Evolutionary conservation across 2,113 vertebrate species (phyloP), one percentile per base, ranked within the genome.

Genomic region (Mus spicilegus): DNA sequence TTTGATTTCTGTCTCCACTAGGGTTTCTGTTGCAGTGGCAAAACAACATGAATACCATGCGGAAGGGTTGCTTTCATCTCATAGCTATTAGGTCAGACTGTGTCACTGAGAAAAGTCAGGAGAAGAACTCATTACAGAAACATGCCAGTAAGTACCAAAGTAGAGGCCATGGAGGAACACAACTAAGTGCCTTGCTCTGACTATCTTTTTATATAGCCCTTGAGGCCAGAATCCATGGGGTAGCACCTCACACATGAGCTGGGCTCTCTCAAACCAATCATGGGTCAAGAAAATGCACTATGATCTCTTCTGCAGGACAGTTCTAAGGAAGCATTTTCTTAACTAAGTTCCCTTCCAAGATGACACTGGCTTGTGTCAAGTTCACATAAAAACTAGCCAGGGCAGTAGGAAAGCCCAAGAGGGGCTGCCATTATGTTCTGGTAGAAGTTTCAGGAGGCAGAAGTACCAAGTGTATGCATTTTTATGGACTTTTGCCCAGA

Each of bases 171-270:
- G 7, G 17, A 10, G 49, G 17, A 80, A 54, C 49, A 54, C 30
- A 2, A 1, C 8, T 20, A 56, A 33, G 33, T 80, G 49, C 30
- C 8, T 56, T 80, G 33, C 4, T 56, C 77, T 54, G 4, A 4
- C 9, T 36, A 33, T 19, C 17, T 36, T 36, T 56, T 54, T 54
- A 54, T 54, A 80, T 20, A 80, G 49, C 30, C 20, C 17, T 36
- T 54, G 30, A 3, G 10, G 4, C 17, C 4, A 20, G 1, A 9
- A 80, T 1, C 33, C 30, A 30, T 7, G 7, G 14, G 28, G 17
- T 19, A 17, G 30, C 49, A 56, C 4, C 5, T 1, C 51, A 33
- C 4, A 80, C 30, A 22, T 56, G 4, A 80, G 8, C 33, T 80
- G 4, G 19, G 9, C 4, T 33, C 16, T 36, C 9, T 33, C 30